A percentile compares a stretch with the other conserved stretches of the same genome.
phyloP scores from a whole-genome alignment of 2,797 vertebrate species.

The Sandelia bainsii region DNA sequence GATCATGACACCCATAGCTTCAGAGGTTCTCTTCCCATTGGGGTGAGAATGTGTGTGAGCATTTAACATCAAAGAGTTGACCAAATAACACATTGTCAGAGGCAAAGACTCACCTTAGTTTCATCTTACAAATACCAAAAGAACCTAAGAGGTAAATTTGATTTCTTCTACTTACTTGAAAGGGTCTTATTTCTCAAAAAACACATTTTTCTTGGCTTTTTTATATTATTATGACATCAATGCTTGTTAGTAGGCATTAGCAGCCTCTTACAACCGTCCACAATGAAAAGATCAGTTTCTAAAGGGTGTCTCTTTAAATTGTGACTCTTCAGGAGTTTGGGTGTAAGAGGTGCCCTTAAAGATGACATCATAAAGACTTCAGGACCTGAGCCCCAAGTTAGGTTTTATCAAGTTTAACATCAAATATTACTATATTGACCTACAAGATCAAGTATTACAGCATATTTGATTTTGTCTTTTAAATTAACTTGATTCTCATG shows the following conservation, averaged over 20 bases:
- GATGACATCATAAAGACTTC: neutral
- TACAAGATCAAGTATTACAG: too few relatives aligned
- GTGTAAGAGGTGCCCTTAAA: neutral
- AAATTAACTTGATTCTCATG: too few relatives aligned
- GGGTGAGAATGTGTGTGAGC: neutral
- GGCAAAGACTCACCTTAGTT: neutral
- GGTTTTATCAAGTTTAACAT: too few relatives aligned
- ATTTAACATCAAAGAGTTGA: neutral
- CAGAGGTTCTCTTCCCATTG: neutral
- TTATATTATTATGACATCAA: constrained; percentile 3
- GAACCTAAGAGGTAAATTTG: neutral
- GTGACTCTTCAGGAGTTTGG: neutral
- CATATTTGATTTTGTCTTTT: too few relatives aligned
- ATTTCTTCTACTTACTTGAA: too few relatives aligned
- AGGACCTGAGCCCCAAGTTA: too few relatives aligned
- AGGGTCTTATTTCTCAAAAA: neutral
- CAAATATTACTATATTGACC: too few relatives aligned
- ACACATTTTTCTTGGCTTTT: neutral
- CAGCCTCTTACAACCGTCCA: constrained; percentile 22
- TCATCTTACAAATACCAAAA: neutral
- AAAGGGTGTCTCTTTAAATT: neutral
- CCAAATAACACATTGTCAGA: neutral
- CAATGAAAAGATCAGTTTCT: constrained; percentile 35
- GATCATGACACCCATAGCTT: neutral
- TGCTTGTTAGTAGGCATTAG: too few relatives aligned